phyloP scores from a whole-genome alignment of 2,797 vertebrate species.

The Falco peregrinus region DNA sequence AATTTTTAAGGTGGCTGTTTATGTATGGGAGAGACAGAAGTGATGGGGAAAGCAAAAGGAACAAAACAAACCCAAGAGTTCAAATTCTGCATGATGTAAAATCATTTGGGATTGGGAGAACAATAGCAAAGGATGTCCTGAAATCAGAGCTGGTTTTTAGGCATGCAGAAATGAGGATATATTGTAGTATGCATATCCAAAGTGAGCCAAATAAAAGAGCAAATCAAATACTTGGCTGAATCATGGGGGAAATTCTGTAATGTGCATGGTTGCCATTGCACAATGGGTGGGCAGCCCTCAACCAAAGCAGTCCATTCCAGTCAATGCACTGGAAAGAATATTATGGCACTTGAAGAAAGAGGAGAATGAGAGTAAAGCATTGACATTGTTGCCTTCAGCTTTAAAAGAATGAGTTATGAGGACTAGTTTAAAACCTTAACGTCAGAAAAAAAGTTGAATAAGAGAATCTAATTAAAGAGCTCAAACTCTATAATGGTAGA shows the following conservation, averaged over 20 bases:
- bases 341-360: neutral
- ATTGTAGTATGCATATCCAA: neutral
- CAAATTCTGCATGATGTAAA: neutral
- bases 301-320: neutral
- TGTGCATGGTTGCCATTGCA: rapidly evolving
- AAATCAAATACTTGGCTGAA: conserved; percentile 17
- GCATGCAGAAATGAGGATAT: neutral
- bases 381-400: conserved; percentile 16
- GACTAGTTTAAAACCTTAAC: conserved; percentile 43
- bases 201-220: conserved; percentile 10
- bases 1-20: neutral
- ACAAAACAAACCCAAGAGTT: neutral
- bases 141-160: neutral
- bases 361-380: neutral
- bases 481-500: conserved; percentile 60
- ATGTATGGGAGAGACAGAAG: neutral
- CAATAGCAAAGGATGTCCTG: neutral
- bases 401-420: conserved; percentile 27
- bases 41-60: neutral
- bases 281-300: neutral
- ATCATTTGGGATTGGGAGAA: neutral
- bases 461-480: conserved; percentile 70
- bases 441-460: conserved; percentile 32
- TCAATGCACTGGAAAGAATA: neutral
- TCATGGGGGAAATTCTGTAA: neutral